Evolutionary conservation across 1,140 invertebrate genomes (phyloP).

Genomic region (Nephila pilipes): DNA sequence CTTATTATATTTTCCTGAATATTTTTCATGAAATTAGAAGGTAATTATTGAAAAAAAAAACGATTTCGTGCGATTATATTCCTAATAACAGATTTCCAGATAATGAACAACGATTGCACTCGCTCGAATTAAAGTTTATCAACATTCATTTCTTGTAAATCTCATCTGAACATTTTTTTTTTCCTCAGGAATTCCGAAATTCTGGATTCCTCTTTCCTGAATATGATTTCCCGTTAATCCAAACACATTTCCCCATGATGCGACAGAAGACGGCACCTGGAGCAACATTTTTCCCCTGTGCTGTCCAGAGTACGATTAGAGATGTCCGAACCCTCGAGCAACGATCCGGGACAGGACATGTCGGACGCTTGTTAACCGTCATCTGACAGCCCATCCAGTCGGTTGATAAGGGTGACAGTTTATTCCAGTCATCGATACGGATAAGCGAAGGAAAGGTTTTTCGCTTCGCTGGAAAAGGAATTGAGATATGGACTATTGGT

Average conservation of each 20-base stretch:
- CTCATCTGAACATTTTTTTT: neutral
- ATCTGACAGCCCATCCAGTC: slow-evolving; percentile 57
- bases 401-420: slow-evolving; percentile 63
- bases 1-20: too few species aligned
- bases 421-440: slow-evolving; percentile 35
- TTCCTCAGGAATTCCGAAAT: neutral
- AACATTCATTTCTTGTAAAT: too few species aligned
- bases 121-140: too few species aligned
- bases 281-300: neutral
- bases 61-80: too few species aligned
- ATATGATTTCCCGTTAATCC: slow-evolving; percentile 65
- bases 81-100: too few species aligned
- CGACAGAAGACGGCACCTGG: neutral
- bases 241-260: neutral
- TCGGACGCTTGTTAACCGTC: slow-evolving; percentile 63
- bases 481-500: slow-evolving; percentile 29
- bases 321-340: slow-evolving; percentile 41
- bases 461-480: neutral
- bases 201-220: slow-evolving; percentile 32
- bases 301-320: slow-evolving; percentile 12
- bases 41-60: too few species aligned
- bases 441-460: neutral
- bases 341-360: neutral
- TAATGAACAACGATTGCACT: too few species aligned
- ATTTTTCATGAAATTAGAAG: too few species aligned